Conservation (phyloP, 2,797 vertebrate species). For the Clarias platycephalus region DNA sequence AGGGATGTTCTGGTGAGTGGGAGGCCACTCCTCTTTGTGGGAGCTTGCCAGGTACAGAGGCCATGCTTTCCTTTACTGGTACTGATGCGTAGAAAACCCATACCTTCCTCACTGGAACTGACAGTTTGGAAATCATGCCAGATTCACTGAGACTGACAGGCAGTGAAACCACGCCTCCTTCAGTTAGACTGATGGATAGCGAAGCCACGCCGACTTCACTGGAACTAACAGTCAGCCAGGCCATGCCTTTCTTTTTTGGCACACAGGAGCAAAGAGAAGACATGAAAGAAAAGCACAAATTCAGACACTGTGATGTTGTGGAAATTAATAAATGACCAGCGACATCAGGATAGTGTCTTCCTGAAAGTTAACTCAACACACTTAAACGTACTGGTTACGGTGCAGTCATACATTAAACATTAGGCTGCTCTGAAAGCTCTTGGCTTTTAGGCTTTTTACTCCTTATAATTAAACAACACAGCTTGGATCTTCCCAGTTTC, state of each 20-base stretch:
- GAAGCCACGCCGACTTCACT: neutral
- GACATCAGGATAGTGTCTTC: neutral
- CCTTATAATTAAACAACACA: constrained; percentile 53
- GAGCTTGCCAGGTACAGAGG: neutral
- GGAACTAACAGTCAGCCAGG: neutral
- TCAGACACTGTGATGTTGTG: neutral
- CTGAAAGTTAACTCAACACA: neutral
- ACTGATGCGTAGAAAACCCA: neutral
- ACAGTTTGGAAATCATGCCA: neutral
- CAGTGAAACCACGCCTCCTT: neutral
- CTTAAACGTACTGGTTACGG: neutral
- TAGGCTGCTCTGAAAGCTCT: constrained; percentile 10
- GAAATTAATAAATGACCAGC: constrained; percentile 4
- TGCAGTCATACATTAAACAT: neutral
- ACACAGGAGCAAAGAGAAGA: neutral
- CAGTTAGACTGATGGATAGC: neutral
- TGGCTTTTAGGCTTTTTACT: constrained; percentile 43
- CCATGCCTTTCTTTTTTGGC: neutral
- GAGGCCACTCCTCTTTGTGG: too few species aligned
- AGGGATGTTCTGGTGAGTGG: neutral
- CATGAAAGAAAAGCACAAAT: neutral
- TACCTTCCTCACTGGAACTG: neutral
- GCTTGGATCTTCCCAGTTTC: constrained; percentile 45
- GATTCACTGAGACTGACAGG: neutral
- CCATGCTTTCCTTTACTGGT: neutral